phyloP scores from a whole-genome alignment of 2,113 vertebrate genomes.

The Heterotilapia buettikoferi region DNA sequence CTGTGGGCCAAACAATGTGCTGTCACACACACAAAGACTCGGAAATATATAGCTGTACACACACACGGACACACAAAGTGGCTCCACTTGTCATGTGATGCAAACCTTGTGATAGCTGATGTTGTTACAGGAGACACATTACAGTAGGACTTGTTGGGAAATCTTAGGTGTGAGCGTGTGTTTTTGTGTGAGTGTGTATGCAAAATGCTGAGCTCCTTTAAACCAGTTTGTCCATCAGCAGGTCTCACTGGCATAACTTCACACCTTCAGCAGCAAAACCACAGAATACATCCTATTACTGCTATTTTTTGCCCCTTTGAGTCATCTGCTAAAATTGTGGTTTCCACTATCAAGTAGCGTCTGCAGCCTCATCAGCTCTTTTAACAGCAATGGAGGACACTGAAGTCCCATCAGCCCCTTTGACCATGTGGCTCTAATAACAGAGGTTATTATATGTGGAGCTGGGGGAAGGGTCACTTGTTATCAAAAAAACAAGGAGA shows the following conservation, averaged over 20 bases:
- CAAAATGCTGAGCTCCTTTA: constrained; percentile 10
- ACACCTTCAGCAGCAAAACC: constrained; percentile 27
- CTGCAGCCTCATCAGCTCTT: neutral
- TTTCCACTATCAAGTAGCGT: neutral
- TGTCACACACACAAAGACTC: neutral
- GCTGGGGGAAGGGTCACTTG: neutral
- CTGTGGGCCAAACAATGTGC: neutral
- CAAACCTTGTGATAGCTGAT: constrained; percentile 57
- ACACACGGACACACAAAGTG: neutral
- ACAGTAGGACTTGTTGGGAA: constrained; percentile 33
- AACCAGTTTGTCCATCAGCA: constrained; percentile 39
- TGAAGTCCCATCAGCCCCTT: neutral
- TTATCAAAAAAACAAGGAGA: neutral
- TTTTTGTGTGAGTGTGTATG: constrained; percentile 1
- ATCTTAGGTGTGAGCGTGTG: constrained; percentile 29
- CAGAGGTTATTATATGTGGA: neutral
- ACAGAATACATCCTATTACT: constrained; percentile 20
- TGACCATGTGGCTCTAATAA: neutral
- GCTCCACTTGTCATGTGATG: constrained; percentile 38
- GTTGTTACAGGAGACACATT: constrained; percentile 65
- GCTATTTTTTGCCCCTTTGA: neutral
- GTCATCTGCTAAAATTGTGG: constrained; percentile 16
- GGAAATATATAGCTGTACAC: neutral
- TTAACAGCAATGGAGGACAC: neutral
- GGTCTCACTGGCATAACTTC: constrained; percentile 38